phyloP scores from a whole-genome alignment of 1,140 invertebrate genomes.

The Dendrolimus punctatus region DNA sequence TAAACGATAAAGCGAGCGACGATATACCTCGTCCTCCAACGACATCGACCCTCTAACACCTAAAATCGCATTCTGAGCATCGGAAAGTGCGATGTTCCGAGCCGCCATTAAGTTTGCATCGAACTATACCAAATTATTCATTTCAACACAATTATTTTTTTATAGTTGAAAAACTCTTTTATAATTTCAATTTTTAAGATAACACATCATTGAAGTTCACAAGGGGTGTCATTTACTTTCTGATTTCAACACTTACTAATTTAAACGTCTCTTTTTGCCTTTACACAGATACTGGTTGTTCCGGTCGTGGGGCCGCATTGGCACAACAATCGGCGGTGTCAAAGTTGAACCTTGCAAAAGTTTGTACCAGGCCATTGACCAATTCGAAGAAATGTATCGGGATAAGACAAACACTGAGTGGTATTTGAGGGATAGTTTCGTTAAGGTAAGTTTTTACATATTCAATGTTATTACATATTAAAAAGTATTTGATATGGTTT shows the following conservation, averaged over 20 bases:
- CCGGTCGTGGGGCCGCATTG: slow-evolving; percentile 95
- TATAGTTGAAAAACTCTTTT: no score
- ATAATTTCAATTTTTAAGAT: no score
- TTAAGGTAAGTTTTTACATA: slow-evolving; percentile 74
- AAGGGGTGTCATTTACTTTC: background rate
- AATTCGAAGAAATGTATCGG: slow-evolving; percentile 81
- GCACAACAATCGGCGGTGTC: slow-evolving; percentile 90
- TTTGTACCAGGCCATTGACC: slow-evolving; percentile 74
- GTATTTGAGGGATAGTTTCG: slow-evolving; percentile 78
- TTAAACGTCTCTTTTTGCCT: no score
- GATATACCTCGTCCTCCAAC: no score
- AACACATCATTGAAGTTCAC: background rate
- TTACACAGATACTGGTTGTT: slow-evolving; percentile 86
- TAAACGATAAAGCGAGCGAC: no score
- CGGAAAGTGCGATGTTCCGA: no score
- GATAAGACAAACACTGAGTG: slow-evolving; percentile 93
- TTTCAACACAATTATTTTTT: no score
- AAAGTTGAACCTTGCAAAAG: slow-evolving; percentile 78
- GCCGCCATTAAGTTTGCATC: no score
- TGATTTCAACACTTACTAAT: background rate
- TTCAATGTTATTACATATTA: no score
- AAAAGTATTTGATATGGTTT: slow-evolving; percentile 1
- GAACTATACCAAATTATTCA: no score
- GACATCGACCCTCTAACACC: no score
- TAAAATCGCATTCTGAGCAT: no score